Conservation (phyloP, 2,888 invertebrate genomes). For the Norana najaformis region DNA sequence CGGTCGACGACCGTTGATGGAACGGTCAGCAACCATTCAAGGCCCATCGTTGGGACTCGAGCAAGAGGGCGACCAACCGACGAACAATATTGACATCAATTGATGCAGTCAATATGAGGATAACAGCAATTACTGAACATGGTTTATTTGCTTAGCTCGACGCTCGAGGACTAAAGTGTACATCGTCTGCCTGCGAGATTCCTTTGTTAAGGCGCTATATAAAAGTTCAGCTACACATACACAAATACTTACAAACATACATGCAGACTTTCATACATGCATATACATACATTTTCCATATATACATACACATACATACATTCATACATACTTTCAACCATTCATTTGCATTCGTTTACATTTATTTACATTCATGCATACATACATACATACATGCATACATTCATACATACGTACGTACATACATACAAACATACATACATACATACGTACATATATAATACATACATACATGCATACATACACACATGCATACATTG, state of each 20-base stretch:
- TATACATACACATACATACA: too few species aligned
- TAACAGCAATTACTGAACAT: neutral
- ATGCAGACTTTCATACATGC: neutral
- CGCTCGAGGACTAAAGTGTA: neutral
- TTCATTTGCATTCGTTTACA: too few species aligned
- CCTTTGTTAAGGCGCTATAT: neutral
- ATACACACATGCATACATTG: too few species aligned
- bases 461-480: too few species aligned
- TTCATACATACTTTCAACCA: too few species aligned
- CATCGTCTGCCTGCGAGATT: neutral
- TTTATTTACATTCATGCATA: too few species aligned
- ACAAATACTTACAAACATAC: neutral
- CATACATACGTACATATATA: too few species aligned
- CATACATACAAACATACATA: neutral
- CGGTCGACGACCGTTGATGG: neutral
- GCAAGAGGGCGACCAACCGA: too few species aligned
- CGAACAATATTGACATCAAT: neutral
- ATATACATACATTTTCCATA: neutral
- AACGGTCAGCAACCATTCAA: neutral
- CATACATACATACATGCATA: neutral
- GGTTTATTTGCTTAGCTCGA: neutral
- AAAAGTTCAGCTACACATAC: neutral
- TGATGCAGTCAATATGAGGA: neutral
- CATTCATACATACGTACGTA: too few species aligned
- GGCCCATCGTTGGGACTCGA: too few species aligned